A percentile compares a stretch with the other conserved stretches of the same genome.
Conservation (phyloP, 2,113 vertebrate species). For the Motacilla tschutschensis region DNA sequence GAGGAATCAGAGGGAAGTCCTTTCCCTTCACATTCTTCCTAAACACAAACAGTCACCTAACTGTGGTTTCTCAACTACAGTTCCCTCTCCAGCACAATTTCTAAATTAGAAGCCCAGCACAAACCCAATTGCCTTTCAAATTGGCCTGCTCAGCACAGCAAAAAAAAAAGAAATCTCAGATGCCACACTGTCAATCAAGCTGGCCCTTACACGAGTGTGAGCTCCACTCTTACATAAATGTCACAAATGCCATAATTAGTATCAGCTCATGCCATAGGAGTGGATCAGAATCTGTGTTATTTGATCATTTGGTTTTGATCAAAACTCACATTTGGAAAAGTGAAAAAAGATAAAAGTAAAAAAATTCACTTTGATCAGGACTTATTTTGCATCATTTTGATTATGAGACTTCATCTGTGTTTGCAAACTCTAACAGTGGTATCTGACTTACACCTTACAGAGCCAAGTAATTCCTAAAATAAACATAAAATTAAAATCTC, state of each 20-base stretch:
- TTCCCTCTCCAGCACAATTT: neutral
- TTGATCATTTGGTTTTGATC: conserved; percentile 61
- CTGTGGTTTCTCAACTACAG: neutral
- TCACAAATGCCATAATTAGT: conserved; percentile 25
- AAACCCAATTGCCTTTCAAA: conserved; percentile 1
- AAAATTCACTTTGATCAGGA: conserved; percentile 55
- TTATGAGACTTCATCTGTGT: conserved; percentile 1
- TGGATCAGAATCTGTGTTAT: conserved; percentile 34
- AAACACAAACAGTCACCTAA: neutral
- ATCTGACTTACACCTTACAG: neutral
- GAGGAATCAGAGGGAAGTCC: neutral
- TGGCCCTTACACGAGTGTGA: neutral
- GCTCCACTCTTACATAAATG: neutral
- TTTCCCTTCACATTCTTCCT: neutral
- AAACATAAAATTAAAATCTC: neutral
- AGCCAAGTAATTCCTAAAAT: conserved; percentile 13
- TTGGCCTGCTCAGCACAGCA: neutral
- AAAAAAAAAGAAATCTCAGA: neutral
- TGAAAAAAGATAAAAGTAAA: conserved; percentile 32
- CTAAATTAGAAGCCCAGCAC: neutral
- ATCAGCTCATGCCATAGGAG: neutral
- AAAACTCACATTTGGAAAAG: neutral
- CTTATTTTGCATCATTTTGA: conserved; percentile 27
- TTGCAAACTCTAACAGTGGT: neutral
- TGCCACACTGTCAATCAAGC: neutral